Base-by-base conservation (phyloP, 23 tunicate species). In the Halocynthia roretzi region DNA sequence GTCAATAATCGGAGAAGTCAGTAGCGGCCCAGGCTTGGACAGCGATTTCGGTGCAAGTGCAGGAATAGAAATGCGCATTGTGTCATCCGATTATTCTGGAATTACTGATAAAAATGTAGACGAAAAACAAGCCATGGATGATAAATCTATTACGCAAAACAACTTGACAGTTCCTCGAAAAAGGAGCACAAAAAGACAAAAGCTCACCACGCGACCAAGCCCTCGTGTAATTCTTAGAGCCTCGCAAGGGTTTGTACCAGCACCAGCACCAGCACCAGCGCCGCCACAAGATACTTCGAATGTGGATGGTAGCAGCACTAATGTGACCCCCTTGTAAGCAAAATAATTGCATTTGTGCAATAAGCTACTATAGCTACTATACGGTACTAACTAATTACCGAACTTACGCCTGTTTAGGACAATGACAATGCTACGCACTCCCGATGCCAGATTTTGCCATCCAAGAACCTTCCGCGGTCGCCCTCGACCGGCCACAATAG, bases 21-120 rank as follows among this genome's bases (percentile, higher is more conserved):
- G 95, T 51, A 82, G 68, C 9, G 95, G 95, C 7, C 95, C 95
- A 6, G 95, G 95, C 6, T 77, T 89, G 56, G 95, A 89, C 88
- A 89, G 95, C 78, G 95, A 89, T 60, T 89, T 89, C 67, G 95
- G 95, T 31, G 95, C 95, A 7, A 89, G 95, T 61, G 95, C 95
- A 50, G 95, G 95, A 31, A 84, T 89, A 20, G 95, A 89, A 52
- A 83, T 83, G 95, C 66, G 83, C 50, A 89, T 89, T 44, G 95
- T 89, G 63, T 89, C 95, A 6, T 89, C 95, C 56, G 95, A 89
- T 85, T 75, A 80, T 61, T 84, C 85, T n/a, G 61, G 77, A 11
- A 70, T 71, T 6, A 69, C 58, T 52, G 54, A 51, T 56, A 56
- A 52, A 31, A 70, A 77, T 5, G 48, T 44, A 49, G 53, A 9